Percentiles rank a stretch among this genome's conserved stretches.
Conservation (phyloP, 2,888 invertebrate genomes). For the Ophion ventricosus region DNA sequence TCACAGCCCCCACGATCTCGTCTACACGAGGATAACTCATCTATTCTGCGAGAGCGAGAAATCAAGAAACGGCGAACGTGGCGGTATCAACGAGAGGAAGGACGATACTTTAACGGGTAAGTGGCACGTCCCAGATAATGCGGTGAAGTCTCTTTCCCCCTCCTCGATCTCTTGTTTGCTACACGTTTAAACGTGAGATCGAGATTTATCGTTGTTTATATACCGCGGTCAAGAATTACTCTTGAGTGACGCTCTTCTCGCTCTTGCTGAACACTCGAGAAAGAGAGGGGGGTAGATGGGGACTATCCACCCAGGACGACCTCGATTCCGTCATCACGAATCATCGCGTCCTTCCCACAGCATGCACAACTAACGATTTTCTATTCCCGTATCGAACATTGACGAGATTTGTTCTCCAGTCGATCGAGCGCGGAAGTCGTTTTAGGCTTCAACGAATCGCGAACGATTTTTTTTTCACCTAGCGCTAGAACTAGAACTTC, state of each 20-base stretch:
- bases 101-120: conserved; percentile 82
- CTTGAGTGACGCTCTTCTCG: conserved; percentile 5
- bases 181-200: conserved; percentile 13
- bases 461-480: background rate
- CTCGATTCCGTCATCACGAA: conserved; percentile 70
- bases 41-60: conserved; percentile 87
- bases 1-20: conserved; percentile 91
- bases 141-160: conserved; percentile 31
- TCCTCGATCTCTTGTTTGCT: conserved; percentile 21
- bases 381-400: conserved; percentile 17
- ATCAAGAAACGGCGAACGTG: conserved; percentile 68
- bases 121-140: conserved; percentile 76
- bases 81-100: conserved; percentile 75
- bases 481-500: too few relatives aligned
- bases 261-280: conserved; percentile 4
- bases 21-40: conserved; percentile 93
- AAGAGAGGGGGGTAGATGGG: background rate
- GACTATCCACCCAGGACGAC: conserved; percentile 63
- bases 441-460: conserved; percentile 31
- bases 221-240: conserved; percentile 37
- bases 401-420: conserved; percentile 11
- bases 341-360: conserved; percentile 50
- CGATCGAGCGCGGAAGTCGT: conserved; percentile 48
- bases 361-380: conserved; percentile 1
- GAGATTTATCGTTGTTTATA: conserved; percentile 34